Conservation (phyloP, 2,797 vertebrate species). For the Crax fasciolata region DNA sequence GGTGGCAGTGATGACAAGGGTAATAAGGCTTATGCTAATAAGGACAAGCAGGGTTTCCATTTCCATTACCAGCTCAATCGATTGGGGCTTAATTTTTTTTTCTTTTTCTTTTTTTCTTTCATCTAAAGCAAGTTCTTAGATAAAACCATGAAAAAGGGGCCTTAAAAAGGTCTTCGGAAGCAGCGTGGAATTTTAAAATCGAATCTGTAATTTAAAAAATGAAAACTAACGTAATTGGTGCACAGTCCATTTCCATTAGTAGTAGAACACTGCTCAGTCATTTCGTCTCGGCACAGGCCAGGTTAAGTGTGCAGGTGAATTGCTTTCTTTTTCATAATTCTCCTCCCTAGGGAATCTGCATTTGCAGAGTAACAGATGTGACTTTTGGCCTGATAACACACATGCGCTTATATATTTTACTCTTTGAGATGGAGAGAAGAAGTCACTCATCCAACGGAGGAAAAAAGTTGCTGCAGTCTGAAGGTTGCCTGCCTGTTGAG, state of each 20-base stretch:
- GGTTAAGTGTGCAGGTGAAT: conserved; percentile 25
- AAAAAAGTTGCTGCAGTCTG: not conserved
- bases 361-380: not conserved
- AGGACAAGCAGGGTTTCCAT: conserved; percentile 82
- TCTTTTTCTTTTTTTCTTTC: not conserved
- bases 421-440: not conserved
- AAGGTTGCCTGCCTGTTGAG: not conserved
- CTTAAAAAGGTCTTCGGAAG: conserved; percentile 74
- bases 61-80: conserved; percentile 81
- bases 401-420: not conserved
- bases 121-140: conserved; percentile 62
- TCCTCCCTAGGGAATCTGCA: not conserved
- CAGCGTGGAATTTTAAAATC: conserved; percentile 77
- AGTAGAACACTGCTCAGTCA: not conserved
- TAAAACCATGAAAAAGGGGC: conserved; percentile 67
- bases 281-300: conserved; percentile 18
- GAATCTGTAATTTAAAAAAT: conserved; percentile 77
- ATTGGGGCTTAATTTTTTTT: conserved; percentile 42
- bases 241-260: conserved; percentile 70
- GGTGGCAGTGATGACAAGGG: conserved; percentile 79
- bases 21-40: conserved; percentile 82
- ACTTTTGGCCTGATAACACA: not conserved
- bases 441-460: not conserved
- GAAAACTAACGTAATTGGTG: conserved; percentile 74
- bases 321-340: not conserved